Evolutionary conservation across 2,888 invertebrate species (phyloP).

Genomic region (Caenorhabditis sinica): DNA sequence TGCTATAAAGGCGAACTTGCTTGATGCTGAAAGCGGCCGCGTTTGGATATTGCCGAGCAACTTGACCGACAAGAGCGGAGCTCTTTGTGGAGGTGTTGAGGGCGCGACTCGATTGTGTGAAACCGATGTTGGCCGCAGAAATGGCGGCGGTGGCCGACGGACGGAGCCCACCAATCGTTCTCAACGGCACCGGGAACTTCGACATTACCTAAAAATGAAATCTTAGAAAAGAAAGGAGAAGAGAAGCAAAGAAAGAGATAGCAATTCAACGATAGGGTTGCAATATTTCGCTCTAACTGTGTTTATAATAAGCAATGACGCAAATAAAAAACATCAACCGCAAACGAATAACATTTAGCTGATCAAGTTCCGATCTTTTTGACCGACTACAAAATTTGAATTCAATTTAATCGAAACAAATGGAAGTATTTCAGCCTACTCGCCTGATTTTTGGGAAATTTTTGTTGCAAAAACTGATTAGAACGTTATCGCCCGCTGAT

Average conservation of each 20-base stretch:
- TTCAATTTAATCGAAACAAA: background rate
- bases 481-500: slow-evolving; percentile 33
- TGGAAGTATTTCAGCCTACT: slow-evolving; percentile 16
- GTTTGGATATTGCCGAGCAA: slow-evolving; percentile 55
- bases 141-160: slow-evolving; percentile 68
- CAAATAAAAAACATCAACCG: too few relatives aligned
- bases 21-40: slow-evolving; percentile 67
- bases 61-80: slow-evolving; percentile 52
- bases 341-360: too few relatives aligned
- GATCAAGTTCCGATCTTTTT: too few relatives aligned
- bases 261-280: too few relatives aligned
- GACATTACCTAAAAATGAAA: slow-evolving; percentile 70
- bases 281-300: too few relatives aligned
- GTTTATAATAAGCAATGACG: too few relatives aligned
- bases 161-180: slow-evolving; percentile 74
- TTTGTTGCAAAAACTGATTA: slow-evolving; percentile 35
- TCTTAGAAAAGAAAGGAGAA: background rate
- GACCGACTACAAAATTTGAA: background rate
- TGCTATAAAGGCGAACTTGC: slow-evolving; percentile 73
- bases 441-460: slow-evolving; percentile 45
- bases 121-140: slow-evolving; percentile 66
- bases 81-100: slow-evolving; percentile 36
- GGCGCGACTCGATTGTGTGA: slow-evolving; percentile 63
- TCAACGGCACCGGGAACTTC: slow-evolving; percentile 75
- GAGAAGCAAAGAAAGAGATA: too few relatives aligned